phyloP scores from a whole-genome alignment of 2,888 invertebrate genomes.

The Hypolimnas misippus region DNA sequence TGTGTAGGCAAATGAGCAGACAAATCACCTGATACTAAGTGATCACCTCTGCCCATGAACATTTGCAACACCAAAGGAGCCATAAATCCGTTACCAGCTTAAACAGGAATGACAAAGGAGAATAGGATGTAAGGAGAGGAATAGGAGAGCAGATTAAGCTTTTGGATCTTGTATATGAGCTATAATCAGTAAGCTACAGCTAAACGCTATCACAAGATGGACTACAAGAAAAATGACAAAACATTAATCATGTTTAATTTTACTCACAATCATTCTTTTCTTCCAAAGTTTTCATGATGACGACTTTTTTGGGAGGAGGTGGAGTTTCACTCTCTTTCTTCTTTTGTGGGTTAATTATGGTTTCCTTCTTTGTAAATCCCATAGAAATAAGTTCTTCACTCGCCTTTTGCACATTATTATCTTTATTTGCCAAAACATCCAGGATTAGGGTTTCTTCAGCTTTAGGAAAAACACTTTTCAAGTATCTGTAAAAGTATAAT shows the following conservation, averaged over 20 bases:
- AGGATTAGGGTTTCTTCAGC: constrained; percentile 94
- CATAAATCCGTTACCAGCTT: too few relatives aligned
- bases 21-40: too few relatives aligned
- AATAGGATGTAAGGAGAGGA: too few relatives aligned
- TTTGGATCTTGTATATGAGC: too few relatives aligned
- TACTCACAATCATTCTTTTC: constrained; percentile 88
- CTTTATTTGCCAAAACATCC: constrained; percentile 92
- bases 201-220: too few relatives aligned
- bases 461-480: constrained; percentile 95
- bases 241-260: background rate
- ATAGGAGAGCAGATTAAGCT: too few relatives aligned
- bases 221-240: background rate
- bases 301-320: constrained; percentile 78
- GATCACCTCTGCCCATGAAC: too few relatives aligned
- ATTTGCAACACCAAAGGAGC: too few relatives aligned
- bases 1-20: too few relatives aligned
- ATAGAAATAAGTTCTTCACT: constrained; percentile 91
- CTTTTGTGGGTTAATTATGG: constrained; percentile 60
- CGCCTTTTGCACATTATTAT: constrained; percentile 95
- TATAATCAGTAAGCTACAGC: too few relatives aligned
- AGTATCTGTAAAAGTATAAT: constrained; percentile 86
- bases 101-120: too few relatives aligned
- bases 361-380: constrained; percentile 93
- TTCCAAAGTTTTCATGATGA: constrained; percentile 86
- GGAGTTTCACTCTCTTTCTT: constrained; percentile 58